Evolutionary conservation across 1,140 invertebrate species (phyloP).

Genomic region (Spodoptera litura): DNA sequence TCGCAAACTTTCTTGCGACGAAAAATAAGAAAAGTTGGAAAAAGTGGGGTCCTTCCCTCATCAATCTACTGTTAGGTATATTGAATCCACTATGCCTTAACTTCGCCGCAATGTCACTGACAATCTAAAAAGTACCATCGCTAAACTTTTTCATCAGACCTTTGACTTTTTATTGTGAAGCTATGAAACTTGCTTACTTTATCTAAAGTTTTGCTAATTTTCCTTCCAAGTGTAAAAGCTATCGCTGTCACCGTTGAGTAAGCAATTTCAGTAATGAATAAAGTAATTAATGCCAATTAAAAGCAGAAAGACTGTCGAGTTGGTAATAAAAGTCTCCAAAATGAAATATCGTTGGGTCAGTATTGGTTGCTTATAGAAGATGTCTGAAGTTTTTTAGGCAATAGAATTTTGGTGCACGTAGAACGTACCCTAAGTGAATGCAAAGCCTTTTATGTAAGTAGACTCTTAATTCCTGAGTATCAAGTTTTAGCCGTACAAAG

Average conservation of each 20-base stretch:
- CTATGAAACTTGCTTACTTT: constrained; percentile 27
- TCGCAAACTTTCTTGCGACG: constrained; percentile 60
- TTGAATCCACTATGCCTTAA: constrained; percentile 51
- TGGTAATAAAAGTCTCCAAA: no score
- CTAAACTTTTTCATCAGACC: constrained; percentile 42
- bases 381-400: neutral
- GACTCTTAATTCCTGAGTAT: neutral
- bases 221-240: no score
- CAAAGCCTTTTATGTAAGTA: no score
- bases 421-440: neutral
- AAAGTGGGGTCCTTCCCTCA: constrained; percentile 64
- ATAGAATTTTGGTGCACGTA: neutral
- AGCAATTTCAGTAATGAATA: no score
- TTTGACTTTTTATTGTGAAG: constrained; percentile 29
- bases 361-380: no score
- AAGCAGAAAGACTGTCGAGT: no score
- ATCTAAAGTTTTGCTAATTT: neutral
- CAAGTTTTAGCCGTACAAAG: neutral
- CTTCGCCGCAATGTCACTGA: constrained; percentile 48
- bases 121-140: constrained; percentile 43
- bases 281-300: no score
- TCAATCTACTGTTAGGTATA: constrained; percentile 63
- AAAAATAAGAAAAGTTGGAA: constrained; percentile 65
- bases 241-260: no score
- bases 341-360: no score